Evolutionary conservation across 2,888 invertebrate species (phyloP).

Genomic region (Tinea trinotella): DNA sequence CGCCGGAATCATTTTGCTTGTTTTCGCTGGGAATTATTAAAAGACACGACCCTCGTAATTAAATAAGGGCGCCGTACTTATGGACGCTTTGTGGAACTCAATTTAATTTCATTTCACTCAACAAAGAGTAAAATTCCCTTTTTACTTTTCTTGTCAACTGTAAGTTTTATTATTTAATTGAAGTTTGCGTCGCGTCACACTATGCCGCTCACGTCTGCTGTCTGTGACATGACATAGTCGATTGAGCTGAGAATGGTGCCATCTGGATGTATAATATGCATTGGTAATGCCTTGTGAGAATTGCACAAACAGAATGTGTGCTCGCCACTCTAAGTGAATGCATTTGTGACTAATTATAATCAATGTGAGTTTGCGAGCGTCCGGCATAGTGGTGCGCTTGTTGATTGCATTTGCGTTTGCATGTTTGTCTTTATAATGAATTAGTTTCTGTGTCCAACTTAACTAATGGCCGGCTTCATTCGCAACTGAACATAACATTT

Average conservation of each 20-base stretch:
- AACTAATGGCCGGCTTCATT: background rate
- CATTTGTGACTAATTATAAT: background rate
- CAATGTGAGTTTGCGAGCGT: background rate
- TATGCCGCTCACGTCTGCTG: too few species aligned
- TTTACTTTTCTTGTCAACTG: background rate
- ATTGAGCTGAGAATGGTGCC: too few species aligned
- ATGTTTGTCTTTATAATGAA: constrained; percentile 6
- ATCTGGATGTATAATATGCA: too few species aligned
- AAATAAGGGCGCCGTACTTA: constrained; percentile 8
- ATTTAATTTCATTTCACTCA: background rate
- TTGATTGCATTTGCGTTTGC: constrained; percentile 3
- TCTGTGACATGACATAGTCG: too few species aligned
- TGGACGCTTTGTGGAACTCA: background rate
- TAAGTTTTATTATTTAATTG: background rate
- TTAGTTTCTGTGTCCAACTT: background rate
- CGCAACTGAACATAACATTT: too few species aligned
- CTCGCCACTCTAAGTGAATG: too few species aligned
- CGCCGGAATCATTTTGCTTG: constrained; percentile 2
- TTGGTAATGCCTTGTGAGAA: too few species aligned
- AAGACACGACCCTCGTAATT: constrained; percentile 3
- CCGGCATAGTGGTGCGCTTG: background rate
- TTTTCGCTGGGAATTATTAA: constrained; percentile 3
- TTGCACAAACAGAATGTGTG: too few species aligned
- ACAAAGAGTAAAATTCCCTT: background rate
- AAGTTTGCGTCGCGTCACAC: background rate